Percentiles rank a stretch among this genome's conserved stretches.
phyloP scores from a whole-genome alignment of 2,113 vertebrate genomes.

The Craseonycteris thonglongyai region DNA sequence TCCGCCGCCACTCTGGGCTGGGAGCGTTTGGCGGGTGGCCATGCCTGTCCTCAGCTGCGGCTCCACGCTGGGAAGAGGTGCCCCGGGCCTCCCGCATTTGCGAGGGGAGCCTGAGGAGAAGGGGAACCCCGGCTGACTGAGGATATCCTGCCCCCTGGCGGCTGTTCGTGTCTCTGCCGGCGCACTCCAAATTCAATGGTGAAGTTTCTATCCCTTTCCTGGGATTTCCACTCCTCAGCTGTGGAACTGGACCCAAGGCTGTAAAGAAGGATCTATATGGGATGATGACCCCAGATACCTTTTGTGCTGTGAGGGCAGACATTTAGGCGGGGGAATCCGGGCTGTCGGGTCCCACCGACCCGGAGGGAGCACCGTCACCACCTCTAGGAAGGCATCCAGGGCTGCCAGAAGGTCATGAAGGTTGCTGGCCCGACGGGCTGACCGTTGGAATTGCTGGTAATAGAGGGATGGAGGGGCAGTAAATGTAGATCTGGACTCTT shows the following conservation, averaged over 20 bases:
- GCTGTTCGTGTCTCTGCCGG: background rate
- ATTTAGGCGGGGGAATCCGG: constrained; percentile 75
- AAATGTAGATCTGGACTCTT: background rate
- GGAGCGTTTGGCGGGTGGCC: accelerated
- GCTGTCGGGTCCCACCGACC: constrained; percentile 80
- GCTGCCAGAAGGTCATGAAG: constrained; percentile 76
- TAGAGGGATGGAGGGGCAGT: background rate
- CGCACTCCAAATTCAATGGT: background rate
- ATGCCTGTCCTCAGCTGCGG: constrained; percentile 35
- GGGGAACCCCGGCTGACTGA: background rate
- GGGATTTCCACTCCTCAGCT: background rate
- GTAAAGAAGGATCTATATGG: background rate
- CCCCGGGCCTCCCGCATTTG: constrained; percentile 29
- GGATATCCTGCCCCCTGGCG: constrained; percentile 40
- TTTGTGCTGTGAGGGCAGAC: constrained; percentile 66
- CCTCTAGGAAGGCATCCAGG: constrained; percentile 78
- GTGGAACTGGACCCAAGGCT: background rate
- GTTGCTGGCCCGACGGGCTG: constrained; percentile 69
- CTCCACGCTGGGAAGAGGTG: accelerated
- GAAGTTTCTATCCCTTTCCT: background rate
- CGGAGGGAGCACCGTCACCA: constrained; percentile 81
- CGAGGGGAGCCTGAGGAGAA: constrained; percentile 47
- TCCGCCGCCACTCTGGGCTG: constrained; percentile 77
- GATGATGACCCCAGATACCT: constrained; percentile 68
- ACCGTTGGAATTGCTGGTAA: constrained; percentile 79